Evolutionary conservation across 1,140 invertebrate species (phyloP).

Genomic region (Calephelis nemesis): DNA sequence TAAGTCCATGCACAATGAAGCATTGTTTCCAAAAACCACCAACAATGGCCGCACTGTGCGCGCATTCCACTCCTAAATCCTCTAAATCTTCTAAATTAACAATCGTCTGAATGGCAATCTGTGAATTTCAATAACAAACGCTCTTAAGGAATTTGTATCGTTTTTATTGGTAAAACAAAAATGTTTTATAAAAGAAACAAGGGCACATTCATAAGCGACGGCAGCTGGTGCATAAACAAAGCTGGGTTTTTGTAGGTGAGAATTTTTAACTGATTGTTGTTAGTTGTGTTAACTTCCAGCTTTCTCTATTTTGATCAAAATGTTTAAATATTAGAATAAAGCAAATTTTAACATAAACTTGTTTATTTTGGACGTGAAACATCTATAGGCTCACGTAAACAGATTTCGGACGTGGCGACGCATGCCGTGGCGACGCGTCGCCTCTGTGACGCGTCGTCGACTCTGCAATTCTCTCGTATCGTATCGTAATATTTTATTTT

Average conservation of each 20-base stretch:
- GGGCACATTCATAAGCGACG: neutral
- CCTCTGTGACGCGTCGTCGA: no score
- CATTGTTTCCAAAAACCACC: constrained; percentile 59
- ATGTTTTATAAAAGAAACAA: constrained; percentile 35
- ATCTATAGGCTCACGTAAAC: no score
- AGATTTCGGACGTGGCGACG: no score
- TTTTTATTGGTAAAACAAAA: constrained; percentile 65
- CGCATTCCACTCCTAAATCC: constrained; percentile 54
- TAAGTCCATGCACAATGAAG: constrained; percentile 51
- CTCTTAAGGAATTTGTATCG: constrained; percentile 51
- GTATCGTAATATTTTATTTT: no score
- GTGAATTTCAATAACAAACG: constrained; percentile 62
- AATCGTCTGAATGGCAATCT: constrained; percentile 52
- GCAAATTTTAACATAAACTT: no score
- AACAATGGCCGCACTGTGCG: constrained; percentile 56
- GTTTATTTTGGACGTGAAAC: no score
- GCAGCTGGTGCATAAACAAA: constrained; percentile 48
- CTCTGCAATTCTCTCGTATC: no score
- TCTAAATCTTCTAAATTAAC: constrained; percentile 63
- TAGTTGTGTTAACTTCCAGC: no score
- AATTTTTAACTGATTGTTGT: neutral
- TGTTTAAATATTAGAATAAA: no score
- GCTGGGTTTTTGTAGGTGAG: constrained; percentile 4
- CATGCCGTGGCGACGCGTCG: no score
- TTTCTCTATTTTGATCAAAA: no score